These are phyloP conservation scores for Sturmia bella DNA, from an alignment of 2,888 invertebrate genomes.

Conservation along the genomic window DNA sequence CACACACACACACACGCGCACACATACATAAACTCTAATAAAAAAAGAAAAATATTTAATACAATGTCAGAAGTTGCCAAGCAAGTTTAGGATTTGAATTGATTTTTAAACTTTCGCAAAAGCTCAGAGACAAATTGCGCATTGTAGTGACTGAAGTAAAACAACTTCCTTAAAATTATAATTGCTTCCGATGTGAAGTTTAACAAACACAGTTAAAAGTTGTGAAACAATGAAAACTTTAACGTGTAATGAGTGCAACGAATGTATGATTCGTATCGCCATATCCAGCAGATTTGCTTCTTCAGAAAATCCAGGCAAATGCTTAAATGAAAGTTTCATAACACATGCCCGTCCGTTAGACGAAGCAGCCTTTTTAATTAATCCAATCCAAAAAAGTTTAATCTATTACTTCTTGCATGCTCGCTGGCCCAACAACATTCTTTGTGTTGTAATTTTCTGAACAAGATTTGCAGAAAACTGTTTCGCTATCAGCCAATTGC, in stretches of 20 bases:
- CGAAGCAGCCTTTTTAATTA: not conserved
- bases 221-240: not conserved
- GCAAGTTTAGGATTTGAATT: not conserved
- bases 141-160: constrained; percentile 19
- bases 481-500: constrained; percentile 46
- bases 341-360: not conserved
- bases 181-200: constrained; percentile 38
- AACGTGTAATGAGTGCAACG: not conserved
- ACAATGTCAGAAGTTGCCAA: constrained; percentile 36
- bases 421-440: not conserved
- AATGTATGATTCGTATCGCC: too few relatives aligned
- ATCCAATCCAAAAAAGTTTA: not conserved
- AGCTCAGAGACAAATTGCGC: constrained; percentile 1
- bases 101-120: not conserved
- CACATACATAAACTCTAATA: too few relatives aligned
- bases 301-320: too few relatives aligned
- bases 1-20: constrained; percentile 3
- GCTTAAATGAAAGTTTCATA: not conserved
- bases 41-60: constrained; percentile 18
- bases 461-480: constrained; percentile 20
- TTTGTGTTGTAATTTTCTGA: not conserved
- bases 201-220: not conserved
- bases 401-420: not conserved
- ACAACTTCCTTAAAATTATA: constrained; percentile 31
- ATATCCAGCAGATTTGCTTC: too few relatives aligned